Evolutionary conservation across 2,797 vertebrate genomes (phyloP), one percentile per base, ranked within the genome.

Genomic region (Tiaroga cobitis): DNA sequence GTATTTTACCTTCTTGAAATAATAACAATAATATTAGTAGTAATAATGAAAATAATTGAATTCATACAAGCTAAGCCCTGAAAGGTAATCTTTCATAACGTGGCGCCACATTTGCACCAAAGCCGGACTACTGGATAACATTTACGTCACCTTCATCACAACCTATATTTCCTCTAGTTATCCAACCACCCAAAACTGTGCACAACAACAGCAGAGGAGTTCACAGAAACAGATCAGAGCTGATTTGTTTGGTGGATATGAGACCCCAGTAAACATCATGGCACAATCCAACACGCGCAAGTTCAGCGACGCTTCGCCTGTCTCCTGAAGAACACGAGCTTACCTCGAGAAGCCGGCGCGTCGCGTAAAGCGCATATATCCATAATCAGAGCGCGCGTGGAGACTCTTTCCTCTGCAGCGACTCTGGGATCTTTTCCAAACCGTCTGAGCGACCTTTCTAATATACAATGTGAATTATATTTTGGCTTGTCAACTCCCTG

Each of bases 381-480:
- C 96, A 95, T 91, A 91, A 85, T 91, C 85, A 91, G 37, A 90
- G 88, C 88, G 90, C 85, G 94, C 92, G 89, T 91, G 89, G 91
- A 92, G 88, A 91, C 87, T 81, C 90, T 73, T 89, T 94, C 91
- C 93, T 94, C 94, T 93, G 94, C 93, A 95, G 95, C 90, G 90
- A 95, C 94, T 90, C 95, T 95, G 93, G 94, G 92, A 95, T 95
- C 95, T 93, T 96, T 96, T 96, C 95, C 94, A 94, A 94, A 96
- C 96, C 97, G 97, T 99, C 98, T 98, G 97, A 96, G 97, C 95
- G 96, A 95, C 94, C 96, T 96, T 96, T 96, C 97, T 98, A 98
- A 98, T 99, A 98, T 97, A 99, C 98, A 97, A 97, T 98, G 98
- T 97, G 97, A 98, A 99, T 99, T 99, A 99, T 99, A 98, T 99